These are phyloP conservation scores for Leptoteleia sp. DNA, from an alignment of 1,140 invertebrate species.

Conservation along the genomic window DNA sequence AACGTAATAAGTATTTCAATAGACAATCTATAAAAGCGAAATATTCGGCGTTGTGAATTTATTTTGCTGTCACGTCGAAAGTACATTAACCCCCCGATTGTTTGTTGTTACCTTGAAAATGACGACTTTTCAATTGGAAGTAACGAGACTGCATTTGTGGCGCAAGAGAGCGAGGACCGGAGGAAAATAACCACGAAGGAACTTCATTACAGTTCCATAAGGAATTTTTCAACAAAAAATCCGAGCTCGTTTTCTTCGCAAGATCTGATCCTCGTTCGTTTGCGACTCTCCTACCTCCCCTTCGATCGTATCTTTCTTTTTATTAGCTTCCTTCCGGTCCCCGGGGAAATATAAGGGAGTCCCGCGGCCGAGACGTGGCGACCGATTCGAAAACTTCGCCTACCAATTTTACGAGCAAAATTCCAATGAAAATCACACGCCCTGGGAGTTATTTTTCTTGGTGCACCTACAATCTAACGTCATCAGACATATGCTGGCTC, in stretches of 20 bases:
- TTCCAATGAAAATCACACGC: slow-evolving; percentile 75
- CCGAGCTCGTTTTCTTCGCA: slow-evolving; percentile 63
- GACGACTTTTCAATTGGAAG: slow-evolving; percentile 27
- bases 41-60: slow-evolving; percentile 19
- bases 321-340: slow-evolving; percentile 67
- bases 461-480: slow-evolving; percentile 36
- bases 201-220: slow-evolving; percentile 65
- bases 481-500: slow-evolving; percentile 17
- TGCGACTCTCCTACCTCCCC: slow-evolving; percentile 52
- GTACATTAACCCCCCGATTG: slow-evolving; percentile 11
- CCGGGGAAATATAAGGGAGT: slow-evolving; percentile 78
- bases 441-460: slow-evolving; percentile 74
- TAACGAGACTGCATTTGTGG: slow-evolving; percentile 8
- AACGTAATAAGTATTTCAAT: slow-evolving; percentile 43
- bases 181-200: slow-evolving; percentile 48
- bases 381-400: slow-evolving; percentile 74
- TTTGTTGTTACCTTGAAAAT: slow-evolving; percentile 19
- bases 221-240: slow-evolving; percentile 67
- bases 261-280: slow-evolving; percentile 63
- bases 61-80: slow-evolving; percentile 4
- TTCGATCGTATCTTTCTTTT: slow-evolving; percentile 65
- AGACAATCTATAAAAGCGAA: slow-evolving; percentile 38
- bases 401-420: slow-evolving; percentile 72
- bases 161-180: slow-evolving; percentile 16
- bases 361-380: slow-evolving; percentile 67